These are phyloP conservation scores for Cryptus armator DNA, from an alignment of 2,888 invertebrate genomes.

Conservation along the genomic window DNA sequence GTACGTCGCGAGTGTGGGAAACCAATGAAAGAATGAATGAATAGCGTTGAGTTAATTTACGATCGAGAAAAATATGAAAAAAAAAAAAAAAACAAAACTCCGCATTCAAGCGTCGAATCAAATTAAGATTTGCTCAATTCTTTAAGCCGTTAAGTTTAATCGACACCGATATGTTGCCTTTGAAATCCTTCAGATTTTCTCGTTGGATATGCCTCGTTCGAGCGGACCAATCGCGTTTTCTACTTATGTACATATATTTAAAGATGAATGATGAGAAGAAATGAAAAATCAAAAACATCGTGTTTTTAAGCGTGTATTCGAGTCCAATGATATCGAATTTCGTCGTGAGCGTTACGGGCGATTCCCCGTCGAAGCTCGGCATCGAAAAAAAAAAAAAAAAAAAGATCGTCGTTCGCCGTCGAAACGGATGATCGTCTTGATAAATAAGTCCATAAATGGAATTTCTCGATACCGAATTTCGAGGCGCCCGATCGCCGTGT, in stretches of 20 bases:
- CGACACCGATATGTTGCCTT: constrained; percentile 46
- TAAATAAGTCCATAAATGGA: background rate
- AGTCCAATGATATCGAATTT: constrained; percentile 34
- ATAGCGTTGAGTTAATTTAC: constrained; percentile 10
- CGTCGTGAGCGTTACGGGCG: constrained; percentile 11
- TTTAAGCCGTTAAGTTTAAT: constrained; percentile 62
- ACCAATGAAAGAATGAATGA: constrained; percentile 7
- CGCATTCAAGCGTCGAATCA: constrained; percentile 36
- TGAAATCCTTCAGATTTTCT: background rate
- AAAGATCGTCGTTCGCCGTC: background rate
- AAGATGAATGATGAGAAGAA: background rate
- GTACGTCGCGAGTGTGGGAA: constrained; percentile 58
- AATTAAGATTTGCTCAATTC: constrained; percentile 65
- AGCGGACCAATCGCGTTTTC: constrained; percentile 7
- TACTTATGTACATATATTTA: constrained; percentile 58
- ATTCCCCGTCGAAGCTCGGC: constrained; percentile 44
- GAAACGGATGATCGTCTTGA: background rate
- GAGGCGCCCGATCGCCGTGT: constrained; percentile 66
- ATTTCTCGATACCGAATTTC: constrained; percentile 46
- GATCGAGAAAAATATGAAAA: constrained; percentile 7
- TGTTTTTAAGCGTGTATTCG: constrained; percentile 30
- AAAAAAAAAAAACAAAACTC: constrained; percentile 14
- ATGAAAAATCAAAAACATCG: constrained; percentile 26
- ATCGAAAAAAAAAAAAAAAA: constrained; percentile 37
- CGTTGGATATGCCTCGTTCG: constrained; percentile 19